These are phyloP conservation scores for Heliopora coerulea DNA, from an alignment of 92 coral and sea anemone genomes.

Conservation along the genomic window DNA sequence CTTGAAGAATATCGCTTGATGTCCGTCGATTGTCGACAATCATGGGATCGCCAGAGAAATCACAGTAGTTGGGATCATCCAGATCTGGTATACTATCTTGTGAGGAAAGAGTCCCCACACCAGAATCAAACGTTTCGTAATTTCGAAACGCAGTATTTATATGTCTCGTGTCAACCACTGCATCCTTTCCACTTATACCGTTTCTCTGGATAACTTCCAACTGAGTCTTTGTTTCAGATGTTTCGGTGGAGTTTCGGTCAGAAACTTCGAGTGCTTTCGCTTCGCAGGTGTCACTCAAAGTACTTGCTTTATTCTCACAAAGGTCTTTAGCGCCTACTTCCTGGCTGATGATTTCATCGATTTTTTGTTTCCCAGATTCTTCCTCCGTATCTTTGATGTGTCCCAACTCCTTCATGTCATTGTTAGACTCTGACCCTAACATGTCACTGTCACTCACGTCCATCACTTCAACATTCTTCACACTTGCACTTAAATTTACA, in stretches of 20 bases:
- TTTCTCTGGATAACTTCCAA: neutral
- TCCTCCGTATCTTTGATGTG: too few species aligned
- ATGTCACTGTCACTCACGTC: neutral
- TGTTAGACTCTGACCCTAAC: neutral
- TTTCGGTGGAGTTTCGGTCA: neutral
- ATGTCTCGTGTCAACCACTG: neutral
- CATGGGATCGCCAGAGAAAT: neutral
- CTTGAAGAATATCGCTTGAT: constrained; percentile 18
- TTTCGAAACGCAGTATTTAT: neutral
- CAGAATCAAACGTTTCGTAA: constrained; percentile 4
- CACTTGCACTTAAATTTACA: neutral
- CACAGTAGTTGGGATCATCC: constrained; percentile 22
- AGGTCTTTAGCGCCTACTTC: too few species aligned
- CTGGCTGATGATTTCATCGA: too few species aligned
- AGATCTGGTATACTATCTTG: constrained; percentile 18
- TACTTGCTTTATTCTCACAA: too few species aligned
- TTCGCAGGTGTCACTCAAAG: neutral
- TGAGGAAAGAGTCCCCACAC: constrained; percentile 16
- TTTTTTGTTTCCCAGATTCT: too few species aligned
- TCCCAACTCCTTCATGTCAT: too few species aligned
- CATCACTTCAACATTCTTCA: neutral
- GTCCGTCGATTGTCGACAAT: constrained; percentile 2
- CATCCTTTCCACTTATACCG: neutral
- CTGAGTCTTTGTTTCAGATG: too few species aligned
- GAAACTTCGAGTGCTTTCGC: neutral